Evolutionary conservation across 2,888 invertebrate species (phyloP), one percentile per base, ranked within the genome.

Genomic region (Phragmatobia fuliginosa): DNA sequence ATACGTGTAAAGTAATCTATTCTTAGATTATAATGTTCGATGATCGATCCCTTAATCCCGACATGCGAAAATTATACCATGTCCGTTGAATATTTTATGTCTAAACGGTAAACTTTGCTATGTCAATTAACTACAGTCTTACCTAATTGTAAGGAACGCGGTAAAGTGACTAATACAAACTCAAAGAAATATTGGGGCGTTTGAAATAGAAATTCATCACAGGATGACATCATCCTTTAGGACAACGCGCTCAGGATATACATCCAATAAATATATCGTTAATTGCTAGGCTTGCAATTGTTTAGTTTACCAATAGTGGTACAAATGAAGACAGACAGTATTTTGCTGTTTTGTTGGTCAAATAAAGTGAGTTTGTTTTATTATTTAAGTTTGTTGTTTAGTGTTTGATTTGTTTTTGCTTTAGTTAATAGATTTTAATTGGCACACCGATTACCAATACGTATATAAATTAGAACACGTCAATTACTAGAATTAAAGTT

Each of bases 61-160:
- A 73, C 83, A 84, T 81, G 81, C 83, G 72, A 83, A 71, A 72
- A 78, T 75, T 74, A 38, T 62, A 72, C 61, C 66, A 45, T 69
- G 75, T 73, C 66, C 65, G 74, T 70, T 75, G 71, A 64, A 73
- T 71, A 68, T 81, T 71, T 52, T 28, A 14, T 52, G 14, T 25
- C 38, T 28, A 38, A 62, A 38, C 38, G 28, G 25, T 36, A 16
- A 38, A 62, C 61, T 36, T 25, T 11, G 25, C n/a, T 11, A 52
- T 28, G 64, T 64, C 25, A 56, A 64, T 64, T 28, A 56, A 64
- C 8, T 56, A 10, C 41, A 65, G 28, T 56, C 28, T 11, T 65
- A 65, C 56, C 65, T 65, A 36, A 36, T 65, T 36, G 64, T 25
- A 61, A 70, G 56, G 66, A 70, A 56, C 66, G 28, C 28, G 56